Base-by-base conservation (phyloP, 2,797 vertebrate species). In the Sebastes kiyomatsui region DNA sequence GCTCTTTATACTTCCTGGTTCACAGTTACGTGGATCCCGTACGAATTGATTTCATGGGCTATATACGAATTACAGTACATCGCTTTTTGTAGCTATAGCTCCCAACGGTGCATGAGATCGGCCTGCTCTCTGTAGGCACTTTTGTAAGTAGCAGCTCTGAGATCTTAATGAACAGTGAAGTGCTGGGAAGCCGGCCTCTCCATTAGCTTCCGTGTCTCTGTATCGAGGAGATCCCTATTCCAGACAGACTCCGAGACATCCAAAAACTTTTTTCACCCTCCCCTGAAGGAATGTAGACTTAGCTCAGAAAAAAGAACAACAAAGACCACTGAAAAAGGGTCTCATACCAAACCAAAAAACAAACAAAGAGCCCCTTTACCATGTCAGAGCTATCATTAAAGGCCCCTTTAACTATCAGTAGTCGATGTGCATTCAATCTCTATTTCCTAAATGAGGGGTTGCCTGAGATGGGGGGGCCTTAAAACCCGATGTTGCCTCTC, bases 361-460 rank as follows among this genome's bases (percentile, higher is more conserved):
- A 92, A 91, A 92, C 83, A 86, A 68, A 77, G 66, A 72, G 67
- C 59, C 69, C 70, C 18, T 76, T 42, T 71, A 52, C 72, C 69
- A 68, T 72, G 69, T 80, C 74, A 88, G 42, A 74, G 56, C 81
- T 83, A 80, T 91, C 79, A 92, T 91, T 90, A 92, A 85, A 81
- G 66, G 27, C 72, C 61, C 52, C 55, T 75, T 92, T 92, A 91
- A 93, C 92, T 76, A 82, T 77, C 70, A 87, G 93, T 94, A 90
- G 92, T 84, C 82, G 90, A 92, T 87, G 75, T 86, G 83, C 58
- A 83, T 91, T 88, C 90, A 89, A 84, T 87, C 83, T 88, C 38
- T 90, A 82, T 91, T 93, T 88, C 75, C 79, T 90, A 95, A 94
- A 89, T 94, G 77, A 90, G 89, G 87, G 86, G 88, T 87, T 90